Percentiles rank a stretch among this genome's conserved stretches.
Evolutionary conservation across 2,888 invertebrate species (phyloP).

Genomic region (Clanis bilineata): DNA sequence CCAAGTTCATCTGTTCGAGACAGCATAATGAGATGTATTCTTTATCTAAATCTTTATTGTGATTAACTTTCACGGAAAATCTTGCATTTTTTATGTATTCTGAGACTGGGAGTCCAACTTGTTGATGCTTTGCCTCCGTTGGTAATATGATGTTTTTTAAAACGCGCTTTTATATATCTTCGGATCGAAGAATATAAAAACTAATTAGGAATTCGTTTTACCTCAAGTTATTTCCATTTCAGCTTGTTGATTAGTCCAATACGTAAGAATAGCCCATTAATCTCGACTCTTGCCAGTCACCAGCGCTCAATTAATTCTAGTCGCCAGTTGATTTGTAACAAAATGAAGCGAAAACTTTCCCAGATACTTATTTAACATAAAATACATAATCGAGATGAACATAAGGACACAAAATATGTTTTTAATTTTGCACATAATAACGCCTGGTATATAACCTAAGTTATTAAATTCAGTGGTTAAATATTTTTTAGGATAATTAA

Average conservation of each 20-base stretch:
- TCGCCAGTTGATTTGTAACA: slow-evolving; percentile 24
- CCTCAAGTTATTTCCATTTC: neutral
- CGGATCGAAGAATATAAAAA: neutral
- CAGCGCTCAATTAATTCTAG: slow-evolving; percentile 63
- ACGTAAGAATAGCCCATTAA: slow-evolving; percentile 45
- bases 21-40: neutral
- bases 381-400: neutral
- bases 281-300: slow-evolving; percentile 62
- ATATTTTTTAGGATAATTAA: neutral
- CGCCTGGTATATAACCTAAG: neutral
- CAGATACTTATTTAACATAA: neutral
- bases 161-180: neutral
- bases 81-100: neutral
- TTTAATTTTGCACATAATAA: neutral
- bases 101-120: neutral
- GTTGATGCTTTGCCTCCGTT: neutral
- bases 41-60: slow-evolving; percentile 12
- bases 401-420: neutral
- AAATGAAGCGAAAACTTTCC: slow-evolving; percentile 13
- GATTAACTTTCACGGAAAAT: neutral
- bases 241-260: slow-evolving; percentile 15
- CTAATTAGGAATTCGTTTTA: slow-evolving; percentile 15
- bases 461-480: neutral
- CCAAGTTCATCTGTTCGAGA: neutral
- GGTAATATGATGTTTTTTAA: neutral